Evolutionary conservation across 2,113 vertebrate species (phyloP), one percentile per base, ranked within the genome.

Genomic region (Triplophysa rosa): DNA sequence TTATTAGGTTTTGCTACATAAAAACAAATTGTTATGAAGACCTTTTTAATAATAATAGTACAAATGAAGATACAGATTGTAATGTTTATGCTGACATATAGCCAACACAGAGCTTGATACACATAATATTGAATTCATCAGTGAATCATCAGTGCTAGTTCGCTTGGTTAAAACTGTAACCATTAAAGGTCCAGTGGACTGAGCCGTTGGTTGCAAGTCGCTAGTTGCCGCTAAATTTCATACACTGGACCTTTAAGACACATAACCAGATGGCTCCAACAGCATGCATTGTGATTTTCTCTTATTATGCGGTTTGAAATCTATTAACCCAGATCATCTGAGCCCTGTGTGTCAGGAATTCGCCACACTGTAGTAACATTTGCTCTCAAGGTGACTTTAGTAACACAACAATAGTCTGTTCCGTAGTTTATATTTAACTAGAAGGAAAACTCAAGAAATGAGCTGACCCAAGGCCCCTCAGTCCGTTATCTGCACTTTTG

Each of bases 371-470:
- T 40, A 37, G 16, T 81, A 62, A 83, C 71, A 78, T 65, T 17
- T 52, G 29, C 61, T 63, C 71, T 73, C 24, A 14, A 29, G 58
- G 69, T 33, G 21, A 69, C 47, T 42, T 80, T 73, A 82, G 74
- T 69, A 19, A 66, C 54, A 64, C 42, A 24, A 47, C 9, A 61
- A 49, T 37, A 73, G 77, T 42, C 24, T 4, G 17, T 65, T 66
- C 61, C 59, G 56, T 11, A 42, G 84, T 85, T 87, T 80, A 87
- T 84, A 56, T 87, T 85, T 87, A 84, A 84, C 86, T 54, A 75
- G 68, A 26, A 67, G 21, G 13, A 33, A 67, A 77, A 67, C 65
- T 62, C 13, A 63, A 74, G 37, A 79, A 82, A 56, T 69, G 8
- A 40, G 47, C 17, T 59, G n/a, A 54, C 17, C 58, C 77, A 64